phyloP scores from a whole-genome alignment of 2,888 invertebrate genomes.

The Leuctra nigra region DNA sequence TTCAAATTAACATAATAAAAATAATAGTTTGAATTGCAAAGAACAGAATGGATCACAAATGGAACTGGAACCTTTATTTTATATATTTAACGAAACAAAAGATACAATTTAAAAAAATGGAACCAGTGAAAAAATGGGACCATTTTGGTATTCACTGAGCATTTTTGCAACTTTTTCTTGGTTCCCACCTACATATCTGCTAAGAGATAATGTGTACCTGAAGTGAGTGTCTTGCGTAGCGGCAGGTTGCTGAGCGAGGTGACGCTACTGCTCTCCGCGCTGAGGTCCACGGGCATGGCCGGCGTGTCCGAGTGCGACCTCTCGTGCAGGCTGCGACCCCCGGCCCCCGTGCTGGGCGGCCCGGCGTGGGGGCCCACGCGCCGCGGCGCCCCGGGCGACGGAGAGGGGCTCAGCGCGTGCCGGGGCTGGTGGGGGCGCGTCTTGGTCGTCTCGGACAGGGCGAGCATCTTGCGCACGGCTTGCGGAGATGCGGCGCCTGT shows the following conservation, averaged over 20 bases:
- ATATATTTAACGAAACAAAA: no score
- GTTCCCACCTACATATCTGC: no score
- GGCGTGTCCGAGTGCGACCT: conserved; percentile 81
- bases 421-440: conserved; percentile 84
- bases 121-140: no score
- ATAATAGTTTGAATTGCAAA: no score
- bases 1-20: no score
- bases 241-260: conserved; percentile 88
- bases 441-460: conserved; percentile 82
- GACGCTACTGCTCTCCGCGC: conserved; percentile 92
- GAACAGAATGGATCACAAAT: no score
- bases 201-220: no score
- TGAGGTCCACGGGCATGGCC: conserved; percentile 79
- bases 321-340: conserved; percentile 67
- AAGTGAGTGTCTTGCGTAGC: conserved; percentile 71
- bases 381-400: conserved; percentile 50
- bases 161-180: no score
- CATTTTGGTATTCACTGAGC: no score
- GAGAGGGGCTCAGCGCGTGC: conserved; percentile 45
- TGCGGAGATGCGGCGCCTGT: conserved; percentile 92
- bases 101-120: no score
- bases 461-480: conserved; percentile 90
- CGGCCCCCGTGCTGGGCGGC: conserved; percentile 42
- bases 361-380: conserved; percentile 34
- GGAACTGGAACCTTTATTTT: no score